Conservation (phyloP, 2,797 vertebrate genomes). For the Myotis daubentonii region DNA sequence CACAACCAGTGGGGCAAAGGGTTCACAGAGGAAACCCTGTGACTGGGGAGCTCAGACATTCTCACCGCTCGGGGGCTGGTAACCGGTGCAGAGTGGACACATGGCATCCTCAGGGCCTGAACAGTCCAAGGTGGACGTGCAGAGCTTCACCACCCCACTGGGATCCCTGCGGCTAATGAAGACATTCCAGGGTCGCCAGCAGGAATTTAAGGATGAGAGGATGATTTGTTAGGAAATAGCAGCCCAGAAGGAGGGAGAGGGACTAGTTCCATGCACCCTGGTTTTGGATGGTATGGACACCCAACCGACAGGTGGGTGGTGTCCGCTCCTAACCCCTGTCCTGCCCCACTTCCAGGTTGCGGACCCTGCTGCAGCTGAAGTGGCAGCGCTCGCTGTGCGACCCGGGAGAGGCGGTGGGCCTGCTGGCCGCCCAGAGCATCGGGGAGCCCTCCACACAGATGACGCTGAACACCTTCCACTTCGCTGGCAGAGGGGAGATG, state of each 20-base stretch:
- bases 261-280: neutral
- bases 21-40: neutral
- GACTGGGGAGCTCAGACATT: neutral
- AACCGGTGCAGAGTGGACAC: neutral
- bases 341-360: slow-evolving; percentile 85
- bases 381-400: slow-evolving; percentile 97
- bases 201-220: neutral
- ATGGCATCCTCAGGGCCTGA: accelerated
- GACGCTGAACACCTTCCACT: slow-evolving; percentile 99
- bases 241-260: neutral
- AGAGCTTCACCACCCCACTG: neutral
- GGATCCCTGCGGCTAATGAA: neutral
- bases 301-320: neutral
- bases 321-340: neutral
- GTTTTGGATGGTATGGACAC: accelerated
- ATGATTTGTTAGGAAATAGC: neutral
- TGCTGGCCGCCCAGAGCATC: slow-evolving; percentile 97
- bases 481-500: slow-evolving; percentile 99
- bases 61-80: neutral
- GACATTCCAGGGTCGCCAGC: neutral
- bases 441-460: slow-evolving; percentile 99
- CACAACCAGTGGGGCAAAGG: neutral
- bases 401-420: slow-evolving; percentile 96
- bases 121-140: accelerated
- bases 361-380: slow-evolving; percentile 92